Evolutionary conservation across 2,888 invertebrate genomes (phyloP), one percentile per base, ranked within the genome.

Genomic region (Halictus quadricinctus): DNA sequence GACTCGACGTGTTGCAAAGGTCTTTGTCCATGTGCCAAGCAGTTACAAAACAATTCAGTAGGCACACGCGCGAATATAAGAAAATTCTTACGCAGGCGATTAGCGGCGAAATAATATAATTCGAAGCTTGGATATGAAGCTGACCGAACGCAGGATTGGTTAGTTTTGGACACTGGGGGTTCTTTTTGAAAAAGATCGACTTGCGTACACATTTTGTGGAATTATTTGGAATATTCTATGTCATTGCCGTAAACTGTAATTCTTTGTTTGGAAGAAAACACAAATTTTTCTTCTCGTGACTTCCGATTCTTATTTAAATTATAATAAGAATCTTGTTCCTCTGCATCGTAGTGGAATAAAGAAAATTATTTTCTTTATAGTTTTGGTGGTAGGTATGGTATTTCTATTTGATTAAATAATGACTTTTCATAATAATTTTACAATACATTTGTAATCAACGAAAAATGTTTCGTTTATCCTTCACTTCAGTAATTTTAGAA

Each of bases 61-160:
- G 86, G 88, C 84, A 87, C 88, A 88, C 89, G 87, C 90, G 90
- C 87, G 85, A 80, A n/a, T 81, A 79, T 64, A 64, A 64, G 64
- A 64, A 29, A 64, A 64, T 43, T 87, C 66, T 90, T 89, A 87
- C 90, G 89, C 89, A 90, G 89, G 90, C 90, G 87, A 81, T 43
- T 87, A 89, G 90, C 89, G 85, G 89, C 89, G 87, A 88, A 83
- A 87, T 86, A 89, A 79, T 80, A 87, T 89, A 90, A 86, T 88
- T 70, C 80, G 88, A 90, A 90, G 90, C 90, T 76, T 83, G 85
- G 86, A 87, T 77, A 80, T 87, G 85, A 89, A 85, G 88, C 90
- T 81, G 83, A 79, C 72, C 85, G 87, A 88, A 76, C 70, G 87
- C 83, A 66, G 82, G 88, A 83, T 75, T 50, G 46, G 70, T 80